Percentiles rank a stretch among this genome's conserved stretches.
Conservation (phyloP, 2,797 vertebrate species). For the Macropus fuliginosus region DNA sequence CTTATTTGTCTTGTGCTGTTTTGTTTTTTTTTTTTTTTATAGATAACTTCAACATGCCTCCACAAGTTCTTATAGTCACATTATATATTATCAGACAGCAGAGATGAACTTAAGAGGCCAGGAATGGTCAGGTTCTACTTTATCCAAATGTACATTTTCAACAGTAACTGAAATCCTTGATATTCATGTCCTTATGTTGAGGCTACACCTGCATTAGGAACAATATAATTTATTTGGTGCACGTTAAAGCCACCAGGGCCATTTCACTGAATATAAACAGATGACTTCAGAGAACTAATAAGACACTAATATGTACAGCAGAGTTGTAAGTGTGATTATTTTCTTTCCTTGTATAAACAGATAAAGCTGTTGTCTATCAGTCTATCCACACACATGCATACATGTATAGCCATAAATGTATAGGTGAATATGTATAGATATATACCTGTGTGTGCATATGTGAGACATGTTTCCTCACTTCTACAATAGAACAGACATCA, state of each 20-base stretch:
- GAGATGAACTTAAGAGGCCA: constrained; percentile 12
- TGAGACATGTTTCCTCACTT: constrained; percentile 2
- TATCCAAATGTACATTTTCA: constrained; percentile 41
- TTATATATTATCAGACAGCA: constrained; percentile 67
- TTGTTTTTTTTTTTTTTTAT: constrained; percentile 33
- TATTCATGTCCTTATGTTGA: background rate
- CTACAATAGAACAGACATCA: constrained; percentile 4
- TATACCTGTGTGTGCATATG: background rate
- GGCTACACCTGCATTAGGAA: constrained; percentile 14
- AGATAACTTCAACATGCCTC: constrained; percentile 37
- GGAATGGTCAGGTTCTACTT: constrained; percentile 19
- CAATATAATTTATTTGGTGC: constrained; percentile 4
- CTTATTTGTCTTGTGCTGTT: constrained; percentile 42
- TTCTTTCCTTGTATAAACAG: constrained; percentile 36
- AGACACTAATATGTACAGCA: background rate
- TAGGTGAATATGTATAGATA: background rate
- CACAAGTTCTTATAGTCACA: constrained; percentile 40
- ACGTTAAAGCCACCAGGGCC: constrained; percentile 14
- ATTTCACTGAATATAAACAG: constrained; percentile 14
- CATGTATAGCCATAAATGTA: background rate
- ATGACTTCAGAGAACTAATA: constrained; percentile 10
- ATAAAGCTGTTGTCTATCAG: background rate
- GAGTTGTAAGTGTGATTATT: constrained; percentile 20
- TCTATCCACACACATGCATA: background rate
- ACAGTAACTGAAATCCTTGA: constrained; percentile 28